Conservation (phyloP, 2,113 vertebrate genomes). For the Puntigrus tetrazona region DNA sequence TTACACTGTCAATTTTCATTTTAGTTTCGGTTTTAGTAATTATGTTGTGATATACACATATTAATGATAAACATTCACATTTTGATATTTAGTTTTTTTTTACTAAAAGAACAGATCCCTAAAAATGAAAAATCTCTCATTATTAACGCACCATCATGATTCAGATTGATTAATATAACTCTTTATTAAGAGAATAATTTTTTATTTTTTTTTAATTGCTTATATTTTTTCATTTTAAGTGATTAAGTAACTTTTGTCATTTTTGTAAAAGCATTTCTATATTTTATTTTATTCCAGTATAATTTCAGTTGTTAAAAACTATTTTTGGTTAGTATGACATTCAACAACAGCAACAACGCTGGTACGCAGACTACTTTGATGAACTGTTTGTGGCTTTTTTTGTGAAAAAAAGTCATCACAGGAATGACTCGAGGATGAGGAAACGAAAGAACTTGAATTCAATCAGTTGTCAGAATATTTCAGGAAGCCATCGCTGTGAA, state of each 20-base stretch:
- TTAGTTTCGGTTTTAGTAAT: not conserved
- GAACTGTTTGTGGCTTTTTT: not conserved
- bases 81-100: no score
- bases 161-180: no score
- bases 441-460: not conserved
- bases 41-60: not conserved
- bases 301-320: not conserved
- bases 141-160: not conserved
- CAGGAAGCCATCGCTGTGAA: not conserved
- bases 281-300: not conserved
- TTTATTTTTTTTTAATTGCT: no score
- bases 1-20: not conserved
- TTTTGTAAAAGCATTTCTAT: no score
- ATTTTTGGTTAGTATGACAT: not conserved
- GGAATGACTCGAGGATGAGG: not conserved
- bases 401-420: not conserved
- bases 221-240: not conserved
- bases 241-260: not conserved
- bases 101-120: no score
- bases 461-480: not conserved
- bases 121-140: no score
- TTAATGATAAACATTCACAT: no score
- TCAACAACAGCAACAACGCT: not conserved
- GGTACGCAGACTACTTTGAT: not conserved
- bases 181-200: no score